A percentile compares a stretch with the other conserved stretches of the same genome.
Conservation (phyloP, 2,888 invertebrate genomes). For the Zygothrica quintamaculata region DNA sequence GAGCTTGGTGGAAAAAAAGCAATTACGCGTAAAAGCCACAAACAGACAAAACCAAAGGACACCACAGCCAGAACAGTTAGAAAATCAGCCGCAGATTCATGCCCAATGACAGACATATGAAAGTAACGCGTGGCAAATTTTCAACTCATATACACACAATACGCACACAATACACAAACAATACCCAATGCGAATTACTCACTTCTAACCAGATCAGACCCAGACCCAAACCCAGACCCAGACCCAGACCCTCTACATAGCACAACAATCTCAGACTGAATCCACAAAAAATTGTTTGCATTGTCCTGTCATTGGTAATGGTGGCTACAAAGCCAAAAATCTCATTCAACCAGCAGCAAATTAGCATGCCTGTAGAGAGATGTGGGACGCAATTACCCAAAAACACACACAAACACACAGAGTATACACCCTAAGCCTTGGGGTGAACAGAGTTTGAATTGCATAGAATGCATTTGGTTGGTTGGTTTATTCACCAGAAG, state of each 20-base stretch:
- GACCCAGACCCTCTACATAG: too few relatives aligned
- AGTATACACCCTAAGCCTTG: not conserved
- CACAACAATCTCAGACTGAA: not conserved
- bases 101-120: constrained; percentile 65
- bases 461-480: constrained; percentile 42
- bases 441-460: constrained; percentile 33
- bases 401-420: constrained; percentile 41
- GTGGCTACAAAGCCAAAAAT: constrained; percentile 48
- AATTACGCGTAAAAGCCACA: constrained; percentile 75
- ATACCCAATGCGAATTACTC: constrained; percentile 10
- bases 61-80: constrained; percentile 33
- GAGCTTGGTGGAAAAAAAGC: constrained; percentile 56
- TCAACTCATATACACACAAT: constrained; percentile 53
- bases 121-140: constrained; percentile 71
- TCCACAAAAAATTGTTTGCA: constrained; percentile 16
- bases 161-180: too few relatives aligned
- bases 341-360: constrained; percentile 49
- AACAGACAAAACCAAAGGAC: constrained; percentile 63
- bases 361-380: constrained; percentile 67
- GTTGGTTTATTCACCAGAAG: too few relatives aligned
- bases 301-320: constrained; percentile 22
- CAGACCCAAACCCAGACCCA: not conserved
- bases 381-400: constrained; percentile 68
- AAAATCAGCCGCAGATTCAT: constrained; percentile 68
- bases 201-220: constrained; percentile 1